Evolutionary conservation across 2,113 vertebrate genomes (phyloP).

Genomic region (Setophaga kirtlandii): DNA sequence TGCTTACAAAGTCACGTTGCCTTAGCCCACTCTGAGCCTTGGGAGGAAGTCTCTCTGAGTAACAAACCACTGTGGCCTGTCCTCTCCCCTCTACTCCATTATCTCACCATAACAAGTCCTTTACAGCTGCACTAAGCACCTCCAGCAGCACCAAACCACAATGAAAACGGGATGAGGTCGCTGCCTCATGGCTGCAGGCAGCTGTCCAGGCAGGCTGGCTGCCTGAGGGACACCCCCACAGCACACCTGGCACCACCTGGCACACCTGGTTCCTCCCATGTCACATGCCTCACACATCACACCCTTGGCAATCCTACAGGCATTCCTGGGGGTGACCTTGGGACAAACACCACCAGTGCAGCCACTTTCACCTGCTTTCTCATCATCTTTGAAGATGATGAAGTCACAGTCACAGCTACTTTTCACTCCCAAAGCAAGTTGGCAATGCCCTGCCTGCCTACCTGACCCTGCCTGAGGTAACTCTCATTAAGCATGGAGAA

Average conservation of each 20-base stretch:
- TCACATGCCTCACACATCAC: fast-evolving
- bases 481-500: neutral
- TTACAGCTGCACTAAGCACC: neutral
- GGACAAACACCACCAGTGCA: neutral
- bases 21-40: neutral
- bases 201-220: neutral
- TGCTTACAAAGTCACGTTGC: fast-evolving
- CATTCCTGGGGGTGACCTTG: neutral
- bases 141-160: neutral
- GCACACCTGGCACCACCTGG: neutral
- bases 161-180: fast-evolving
- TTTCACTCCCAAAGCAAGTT: neutral
- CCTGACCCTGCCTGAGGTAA: neutral
- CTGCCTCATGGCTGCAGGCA: neutral
- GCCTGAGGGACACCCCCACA: neutral
- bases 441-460: neutral
- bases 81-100: neutral
- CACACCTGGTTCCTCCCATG: neutral
- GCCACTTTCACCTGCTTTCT: neutral
- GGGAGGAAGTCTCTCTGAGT: neutral
- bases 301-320: neutral
- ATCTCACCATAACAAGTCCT: neutral
- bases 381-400: fast-evolving
- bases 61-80: neutral
- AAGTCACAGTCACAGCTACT: neutral